Conservation (phyloP, 2,888 invertebrate genomes). For the Dolichopus griseipennis region DNA sequence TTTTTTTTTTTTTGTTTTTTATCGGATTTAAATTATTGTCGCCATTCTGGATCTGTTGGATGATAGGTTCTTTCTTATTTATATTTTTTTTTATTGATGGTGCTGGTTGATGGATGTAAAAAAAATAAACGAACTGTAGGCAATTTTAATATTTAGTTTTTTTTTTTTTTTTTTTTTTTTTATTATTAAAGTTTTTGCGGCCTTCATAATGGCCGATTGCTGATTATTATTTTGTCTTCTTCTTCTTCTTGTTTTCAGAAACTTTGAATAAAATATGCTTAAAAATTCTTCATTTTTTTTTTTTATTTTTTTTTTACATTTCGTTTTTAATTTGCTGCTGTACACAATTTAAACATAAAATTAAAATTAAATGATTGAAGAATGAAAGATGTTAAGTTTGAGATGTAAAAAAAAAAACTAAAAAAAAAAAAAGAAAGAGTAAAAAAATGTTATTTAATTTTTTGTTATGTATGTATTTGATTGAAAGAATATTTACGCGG, state of each 20-base stretch:
- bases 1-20: neutral
- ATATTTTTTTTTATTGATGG: no score
- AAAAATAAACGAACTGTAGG: neutral
- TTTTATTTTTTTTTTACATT: neutral
- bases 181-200: neutral
- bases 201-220: neutral
- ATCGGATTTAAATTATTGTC: neutral
- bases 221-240: neutral
- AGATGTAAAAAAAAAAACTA: neutral
- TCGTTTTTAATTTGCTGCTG: neutral
- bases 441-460: neutral
- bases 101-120: neutral
- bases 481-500: neutral
- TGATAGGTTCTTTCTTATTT: no score
- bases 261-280: constrained; percentile 6
- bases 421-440: neutral
- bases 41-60: neutral
- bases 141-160: neutral
- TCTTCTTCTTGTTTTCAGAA: neutral
- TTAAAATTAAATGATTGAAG: no score
- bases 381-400: neutral
- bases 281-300: neutral
- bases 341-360: neutral
- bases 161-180: neutral
- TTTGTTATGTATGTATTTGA: no score